Conservation (phyloP, 2,888 invertebrate genomes). For the Pammene aurita region DNA sequence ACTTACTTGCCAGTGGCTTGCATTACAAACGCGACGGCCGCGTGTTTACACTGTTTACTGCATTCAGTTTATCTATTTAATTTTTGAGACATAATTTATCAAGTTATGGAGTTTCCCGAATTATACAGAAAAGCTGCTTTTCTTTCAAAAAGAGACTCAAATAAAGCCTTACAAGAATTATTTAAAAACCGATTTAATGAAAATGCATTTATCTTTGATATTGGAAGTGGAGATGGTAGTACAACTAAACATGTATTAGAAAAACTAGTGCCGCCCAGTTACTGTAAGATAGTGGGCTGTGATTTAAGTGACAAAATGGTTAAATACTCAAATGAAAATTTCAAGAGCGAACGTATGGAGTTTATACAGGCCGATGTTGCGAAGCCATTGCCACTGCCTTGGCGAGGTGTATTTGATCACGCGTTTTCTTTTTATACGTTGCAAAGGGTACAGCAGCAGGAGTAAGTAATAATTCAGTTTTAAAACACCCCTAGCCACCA, state of each 20-base stretch:
- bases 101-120: slow-evolving; percentile 17
- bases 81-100: background rate
- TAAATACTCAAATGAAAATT: slow-evolving; percentile 83
- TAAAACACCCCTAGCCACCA: too few species aligned
- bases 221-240: slow-evolving; percentile 87
- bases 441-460: slow-evolving; percentile 90
- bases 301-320: slow-evolving; percentile 90
- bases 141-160: slow-evolving; percentile 20
- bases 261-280: slow-evolving; percentile 83
- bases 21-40: background rate
- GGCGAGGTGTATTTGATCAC: slow-evolving; percentile 84
- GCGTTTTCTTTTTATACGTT: slow-evolving; percentile 90
- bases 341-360: slow-evolving; percentile 70
- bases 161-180: slow-evolving; percentile 20
- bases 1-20: too few species aligned
- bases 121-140: slow-evolving; percentile 20
- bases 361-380: slow-evolving; percentile 85
- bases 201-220: slow-evolving; percentile 72
- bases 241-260: slow-evolving; percentile 84
- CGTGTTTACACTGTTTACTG: background rate
- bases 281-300: slow-evolving; percentile 82
- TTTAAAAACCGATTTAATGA: slow-evolving; percentile 14
- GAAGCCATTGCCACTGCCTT: slow-evolving; percentile 72
- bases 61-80: background rate
- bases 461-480: slow-evolving; percentile 73